Evolutionary conservation across 2,797 vertebrate species (phyloP).

Genomic region (Apogon talboti): DNA sequence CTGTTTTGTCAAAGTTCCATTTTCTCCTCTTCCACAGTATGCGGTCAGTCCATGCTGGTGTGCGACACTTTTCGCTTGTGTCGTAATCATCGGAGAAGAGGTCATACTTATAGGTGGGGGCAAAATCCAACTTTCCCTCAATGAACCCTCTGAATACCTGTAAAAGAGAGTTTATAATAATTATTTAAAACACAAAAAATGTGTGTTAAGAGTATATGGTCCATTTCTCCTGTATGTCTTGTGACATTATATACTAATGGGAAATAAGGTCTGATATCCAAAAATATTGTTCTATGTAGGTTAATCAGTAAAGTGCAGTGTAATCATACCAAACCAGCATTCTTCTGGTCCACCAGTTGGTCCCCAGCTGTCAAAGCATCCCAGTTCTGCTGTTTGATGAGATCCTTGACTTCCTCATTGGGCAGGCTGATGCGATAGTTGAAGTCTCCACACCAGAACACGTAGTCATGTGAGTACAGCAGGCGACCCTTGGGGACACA

Average conservation of each 20-base stretch:
- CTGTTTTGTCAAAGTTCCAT: slow-evolving; percentile 96
- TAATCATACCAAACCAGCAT: slow-evolving; percentile 87
- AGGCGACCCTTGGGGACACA: slow-evolving; percentile 88
- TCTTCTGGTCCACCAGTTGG: slow-evolving; percentile 95
- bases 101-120: slow-evolving; percentile 98
- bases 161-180: background rate
- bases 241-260: too few relatives aligned
- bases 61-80: slow-evolving; percentile 98
- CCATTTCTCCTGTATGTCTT: too few relatives aligned
- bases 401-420: slow-evolving; percentile 97
- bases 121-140: slow-evolving; percentile 95
- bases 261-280: too few relatives aligned
- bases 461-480: slow-evolving; percentile 96
- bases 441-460: slow-evolving; percentile 99
- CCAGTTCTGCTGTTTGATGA: slow-evolving; percentile 95
- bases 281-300: too few relatives aligned
- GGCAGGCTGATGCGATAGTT: slow-evolving; percentile 96
- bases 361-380: slow-evolving; percentile 93
- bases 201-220: too few relatives aligned
- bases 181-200: too few relatives aligned
- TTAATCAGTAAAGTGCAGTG: background rate
- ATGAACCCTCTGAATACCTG: slow-evolving; percentile 94
- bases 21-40: slow-evolving; percentile 97
- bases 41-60: slow-evolving; percentile 97
- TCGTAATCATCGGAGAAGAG: slow-evolving; percentile 99